phyloP scores from a whole-genome alignment of 2,888 invertebrate genomes.

The Rhingia campestris region DNA sequence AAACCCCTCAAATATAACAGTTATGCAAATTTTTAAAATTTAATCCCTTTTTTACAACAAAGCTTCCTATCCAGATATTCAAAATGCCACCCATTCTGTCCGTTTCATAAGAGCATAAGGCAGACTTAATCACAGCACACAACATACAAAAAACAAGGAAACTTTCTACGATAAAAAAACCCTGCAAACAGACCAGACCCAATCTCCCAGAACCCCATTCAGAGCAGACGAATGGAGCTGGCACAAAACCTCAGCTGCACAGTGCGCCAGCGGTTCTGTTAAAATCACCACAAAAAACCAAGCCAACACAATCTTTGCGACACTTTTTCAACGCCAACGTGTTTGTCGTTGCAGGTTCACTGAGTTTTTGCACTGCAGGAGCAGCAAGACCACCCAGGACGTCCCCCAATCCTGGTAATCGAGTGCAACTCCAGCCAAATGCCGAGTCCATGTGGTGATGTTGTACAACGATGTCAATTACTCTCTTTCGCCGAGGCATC shows the following conservation, averaged over 20 bases:
- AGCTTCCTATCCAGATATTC: too few relatives aligned
- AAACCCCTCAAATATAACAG: too few relatives aligned
- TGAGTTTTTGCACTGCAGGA: constrained; percentile 41
- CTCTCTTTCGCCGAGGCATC: constrained; percentile 9
- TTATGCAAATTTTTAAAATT: too few relatives aligned
- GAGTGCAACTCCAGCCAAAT: constrained; percentile 5
- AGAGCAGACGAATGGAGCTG: constrained; percentile 1
- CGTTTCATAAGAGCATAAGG: too few relatives aligned
- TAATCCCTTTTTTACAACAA: too few relatives aligned
- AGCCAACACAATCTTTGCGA: constrained; percentile 2
- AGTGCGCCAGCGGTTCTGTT: not conserved
- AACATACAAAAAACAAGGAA: too few relatives aligned
- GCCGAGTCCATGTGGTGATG: constrained; percentile 6
- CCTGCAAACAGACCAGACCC: not conserved
- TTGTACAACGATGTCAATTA: constrained; percentile 28
- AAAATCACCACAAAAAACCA: not conserved
- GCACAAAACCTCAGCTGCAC: constrained; percentile 15
- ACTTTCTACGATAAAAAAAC: too few relatives aligned
- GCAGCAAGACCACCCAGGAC: not conserved
- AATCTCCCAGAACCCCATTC: constrained; percentile 3
- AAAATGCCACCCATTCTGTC: too few relatives aligned
- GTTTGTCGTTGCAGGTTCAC: constrained; percentile 39
- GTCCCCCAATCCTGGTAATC: too few relatives aligned
- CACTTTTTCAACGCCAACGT: constrained; percentile 23
- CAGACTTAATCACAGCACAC: too few relatives aligned